Conservation (phyloP, 2,888 invertebrate genomes). For the Drosophila trichaetosa region DNA sequence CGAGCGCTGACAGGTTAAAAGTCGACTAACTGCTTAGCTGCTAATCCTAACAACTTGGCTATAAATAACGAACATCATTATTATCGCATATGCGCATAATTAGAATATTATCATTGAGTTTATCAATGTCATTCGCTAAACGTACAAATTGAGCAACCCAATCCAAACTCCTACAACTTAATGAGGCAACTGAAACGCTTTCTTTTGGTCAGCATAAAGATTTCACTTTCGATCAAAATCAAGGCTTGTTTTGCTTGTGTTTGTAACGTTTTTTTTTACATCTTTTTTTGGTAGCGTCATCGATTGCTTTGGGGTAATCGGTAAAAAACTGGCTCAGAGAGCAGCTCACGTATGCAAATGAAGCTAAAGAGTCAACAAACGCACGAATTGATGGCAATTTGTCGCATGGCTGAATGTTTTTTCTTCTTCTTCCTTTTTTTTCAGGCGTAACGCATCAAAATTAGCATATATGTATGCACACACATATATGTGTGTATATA, state of each 20-base stretch:
- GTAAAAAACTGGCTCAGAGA: constrained; percentile 59
- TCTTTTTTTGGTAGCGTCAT: constrained; percentile 34
- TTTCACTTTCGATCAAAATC: constrained; percentile 69
- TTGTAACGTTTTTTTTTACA: background rate
- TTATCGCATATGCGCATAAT: constrained; percentile 42
- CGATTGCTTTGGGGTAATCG: constrained; percentile 38
- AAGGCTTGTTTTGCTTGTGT: constrained; percentile 25
- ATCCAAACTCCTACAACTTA: constrained; percentile 72
- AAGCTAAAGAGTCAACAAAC: constrained; percentile 69
- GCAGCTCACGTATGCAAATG: constrained; percentile 64
- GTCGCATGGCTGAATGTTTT: constrained; percentile 51
- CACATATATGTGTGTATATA: background rate
- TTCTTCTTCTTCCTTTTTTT: constrained; percentile 8
- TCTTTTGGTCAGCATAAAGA: constrained; percentile 48
- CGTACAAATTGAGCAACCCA: constrained; percentile 60
- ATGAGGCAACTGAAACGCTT: constrained; percentile 59
- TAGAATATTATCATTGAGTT: constrained; percentile 60
- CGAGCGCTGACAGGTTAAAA: constrained; percentile 42
- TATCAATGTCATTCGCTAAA: constrained; percentile 49
- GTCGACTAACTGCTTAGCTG: constrained; percentile 30
- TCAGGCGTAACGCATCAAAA: constrained; percentile 55
- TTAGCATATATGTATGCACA: constrained; percentile 51
- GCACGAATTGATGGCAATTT: constrained; percentile 68
- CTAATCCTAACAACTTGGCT: constrained; percentile 26
- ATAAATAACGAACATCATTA: constrained; percentile 62